These are phyloP conservation scores for Cydia strobilella DNA, from an alignment of 1,140 invertebrate species.

Conservation along the genomic window DNA sequence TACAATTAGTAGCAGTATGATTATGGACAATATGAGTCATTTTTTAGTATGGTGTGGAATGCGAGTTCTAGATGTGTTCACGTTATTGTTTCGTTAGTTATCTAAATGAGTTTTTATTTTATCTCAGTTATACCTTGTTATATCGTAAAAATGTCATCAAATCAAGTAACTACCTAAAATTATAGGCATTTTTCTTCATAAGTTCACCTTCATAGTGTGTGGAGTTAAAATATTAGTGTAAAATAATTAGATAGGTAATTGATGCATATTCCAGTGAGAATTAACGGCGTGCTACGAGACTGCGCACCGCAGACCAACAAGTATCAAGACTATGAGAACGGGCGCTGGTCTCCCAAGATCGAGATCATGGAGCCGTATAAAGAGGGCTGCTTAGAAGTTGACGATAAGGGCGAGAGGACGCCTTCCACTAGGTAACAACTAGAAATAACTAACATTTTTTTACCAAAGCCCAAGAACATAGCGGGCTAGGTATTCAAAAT, in stretches of 20 bases:
- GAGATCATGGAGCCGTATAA: slow-evolving; percentile 83
- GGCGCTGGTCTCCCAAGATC: slow-evolving; percentile 82
- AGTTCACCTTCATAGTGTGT: background rate
- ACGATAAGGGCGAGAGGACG: slow-evolving; percentile 82
- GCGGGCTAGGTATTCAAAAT: too few relatives aligned
- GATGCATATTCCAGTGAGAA: slow-evolving; percentile 78
- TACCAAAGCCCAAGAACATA: too few relatives aligned
- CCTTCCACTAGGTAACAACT: slow-evolving; percentile 65
- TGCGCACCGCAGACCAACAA: slow-evolving; percentile 87
- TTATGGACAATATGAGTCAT: background rate
- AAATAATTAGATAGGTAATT: background rate
- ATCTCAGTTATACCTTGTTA: too few relatives aligned
- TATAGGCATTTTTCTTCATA: background rate
- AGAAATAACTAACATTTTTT: background rate
- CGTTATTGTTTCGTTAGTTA: background rate
- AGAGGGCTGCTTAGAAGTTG: slow-evolving; percentile 83
- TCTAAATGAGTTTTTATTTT: background rate
- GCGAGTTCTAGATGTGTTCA: background rate
- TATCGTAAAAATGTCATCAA: background rate
- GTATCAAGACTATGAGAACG: slow-evolving; percentile 81
- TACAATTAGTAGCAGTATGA: too few relatives aligned
- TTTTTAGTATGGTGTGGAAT: background rate
- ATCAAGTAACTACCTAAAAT: background rate
- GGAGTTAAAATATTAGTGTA: background rate
- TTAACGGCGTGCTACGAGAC: slow-evolving; percentile 83